phyloP scores from a whole-genome alignment of 2,113 vertebrate genomes.

The Periophthalmodon schlosseri region DNA sequence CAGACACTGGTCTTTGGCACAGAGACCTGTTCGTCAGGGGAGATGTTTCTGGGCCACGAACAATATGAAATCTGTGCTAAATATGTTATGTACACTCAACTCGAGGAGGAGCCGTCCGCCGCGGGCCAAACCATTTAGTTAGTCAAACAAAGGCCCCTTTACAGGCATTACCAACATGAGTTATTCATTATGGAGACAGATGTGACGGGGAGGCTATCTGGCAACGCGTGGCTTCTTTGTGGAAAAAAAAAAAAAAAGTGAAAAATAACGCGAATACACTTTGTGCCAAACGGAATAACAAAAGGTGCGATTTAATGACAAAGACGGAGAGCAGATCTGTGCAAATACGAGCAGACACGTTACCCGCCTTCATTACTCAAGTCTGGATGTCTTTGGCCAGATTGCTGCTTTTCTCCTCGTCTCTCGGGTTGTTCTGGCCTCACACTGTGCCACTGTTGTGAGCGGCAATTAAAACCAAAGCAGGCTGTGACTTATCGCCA shows the following conservation, averaged over 20 bases:
- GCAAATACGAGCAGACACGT: slow-evolving; percentile 54
- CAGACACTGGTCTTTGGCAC: slow-evolving; percentile 75
- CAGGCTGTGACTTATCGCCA: slow-evolving; percentile 50
- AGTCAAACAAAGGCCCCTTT: slow-evolving; percentile 55
- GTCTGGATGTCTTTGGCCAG: slow-evolving; percentile 38
- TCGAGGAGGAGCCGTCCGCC: slow-evolving; percentile 53
- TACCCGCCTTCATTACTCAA: slow-evolving; percentile 51
- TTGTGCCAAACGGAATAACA: slow-evolving; percentile 12
- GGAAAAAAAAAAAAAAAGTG: slow-evolving; percentile 11
- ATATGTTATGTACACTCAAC: slow-evolving; percentile 63
- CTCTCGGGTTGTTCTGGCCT: slow-evolving; percentile 30
- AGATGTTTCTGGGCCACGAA: slow-evolving; percentile 71
- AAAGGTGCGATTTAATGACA: slow-evolving; percentile 47
- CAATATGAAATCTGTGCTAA: slow-evolving; percentile 70
- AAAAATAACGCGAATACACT: slow-evolving; percentile 12
- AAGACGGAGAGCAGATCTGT: slow-evolving; percentile 29
- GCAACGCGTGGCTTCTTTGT: slow-evolving; percentile 2
- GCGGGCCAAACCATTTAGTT: slow-evolving; percentile 59
- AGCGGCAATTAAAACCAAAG: slow-evolving; percentile 37
- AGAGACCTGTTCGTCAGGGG: slow-evolving; percentile 69
- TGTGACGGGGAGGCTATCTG: slow-evolving; percentile 26
- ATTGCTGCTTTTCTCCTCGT: slow-evolving; percentile 42
- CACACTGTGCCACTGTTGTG: slow-evolving; percentile 33
- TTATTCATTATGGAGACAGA: slow-evolving; percentile 47
- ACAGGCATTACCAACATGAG: slow-evolving; percentile 44